Conservation (phyloP, 2,888 invertebrate species). For the Marronus borbonicus region DNA sequence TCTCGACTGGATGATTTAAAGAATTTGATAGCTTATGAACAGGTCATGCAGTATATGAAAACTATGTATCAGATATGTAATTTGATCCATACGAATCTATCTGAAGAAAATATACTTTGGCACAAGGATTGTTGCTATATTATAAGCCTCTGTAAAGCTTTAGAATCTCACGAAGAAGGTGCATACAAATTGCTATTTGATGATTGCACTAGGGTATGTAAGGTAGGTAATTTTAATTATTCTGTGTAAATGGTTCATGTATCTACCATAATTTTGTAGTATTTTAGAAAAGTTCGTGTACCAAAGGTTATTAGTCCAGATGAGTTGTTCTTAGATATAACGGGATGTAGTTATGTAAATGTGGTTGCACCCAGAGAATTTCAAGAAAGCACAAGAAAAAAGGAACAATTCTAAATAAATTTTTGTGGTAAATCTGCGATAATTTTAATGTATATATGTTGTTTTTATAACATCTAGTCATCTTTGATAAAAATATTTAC, state of each 20-base stretch:
- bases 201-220: constrained; percentile 88
- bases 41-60: constrained; percentile 80
- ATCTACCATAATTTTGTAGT: constrained; percentile 73
- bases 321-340: constrained; percentile 83
- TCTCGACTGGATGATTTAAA: constrained; percentile 76
- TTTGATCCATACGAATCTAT: constrained; percentile 94
- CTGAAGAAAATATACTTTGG: constrained; percentile 94
- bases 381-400: neutral
- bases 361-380: neutral
- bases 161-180: constrained; percentile 92
- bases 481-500: neutral
- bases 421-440: neutral
- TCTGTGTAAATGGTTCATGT: neutral
- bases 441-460: neutral
- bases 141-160: constrained; percentile 96
- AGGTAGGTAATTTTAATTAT: constrained; percentile 72
- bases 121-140: constrained; percentile 86
- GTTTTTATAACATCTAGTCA: neutral
- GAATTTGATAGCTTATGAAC: constrained; percentile 75
- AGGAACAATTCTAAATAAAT: neutral
- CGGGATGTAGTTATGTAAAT: constrained; percentile 74
- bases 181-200: constrained; percentile 89
- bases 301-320: constrained; percentile 77
- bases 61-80: constrained; percentile 87
- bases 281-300: constrained; percentile 82